Conservation (phyloP, 1,140 invertebrate species). For the Agrypnia vestita region DNA sequence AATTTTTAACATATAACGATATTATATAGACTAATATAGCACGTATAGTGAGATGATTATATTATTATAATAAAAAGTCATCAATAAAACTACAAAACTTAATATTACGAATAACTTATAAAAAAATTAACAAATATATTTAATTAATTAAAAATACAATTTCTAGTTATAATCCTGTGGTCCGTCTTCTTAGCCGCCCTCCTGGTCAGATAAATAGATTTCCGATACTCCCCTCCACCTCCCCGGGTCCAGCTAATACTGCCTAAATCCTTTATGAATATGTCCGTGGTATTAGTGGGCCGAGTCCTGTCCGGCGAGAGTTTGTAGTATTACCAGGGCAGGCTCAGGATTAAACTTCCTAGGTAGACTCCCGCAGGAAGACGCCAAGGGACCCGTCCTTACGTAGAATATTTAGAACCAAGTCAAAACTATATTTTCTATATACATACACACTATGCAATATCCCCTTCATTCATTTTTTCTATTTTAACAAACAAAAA, state of each 20-base stretch:
- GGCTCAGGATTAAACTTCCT: conserved; percentile 23
- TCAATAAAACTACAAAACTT: no score
- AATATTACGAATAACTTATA: no score
- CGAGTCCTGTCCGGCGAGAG: conserved; percentile 11
- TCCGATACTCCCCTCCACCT: conserved; percentile 47
- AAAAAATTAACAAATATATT: not conserved
- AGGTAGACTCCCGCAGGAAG: conserved; percentile 8
- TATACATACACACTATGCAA: no score
- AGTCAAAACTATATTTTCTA: no score
- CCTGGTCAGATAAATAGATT: conserved; percentile 57
- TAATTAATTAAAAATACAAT: not conserved
- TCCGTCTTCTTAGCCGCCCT: conserved; percentile 16
- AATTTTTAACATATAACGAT: no score
- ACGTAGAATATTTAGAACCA: conserved; percentile 58
- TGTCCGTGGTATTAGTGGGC: conserved; percentile 45
- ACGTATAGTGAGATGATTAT: no score
- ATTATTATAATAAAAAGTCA: no score
- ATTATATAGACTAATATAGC: no score
- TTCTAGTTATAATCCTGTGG: not conserved
- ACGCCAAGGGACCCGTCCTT: conserved; percentile 12
- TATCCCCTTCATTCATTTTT: no score
- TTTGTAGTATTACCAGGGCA: conserved; percentile 3
- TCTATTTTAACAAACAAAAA: no score
- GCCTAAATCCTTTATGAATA: conserved; percentile 59
- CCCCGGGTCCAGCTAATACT: conserved; percentile 50